Percentiles rank a stretch among this genome's conserved stretches.
Conservation (phyloP, 2,888 invertebrate species). For the Vesta saturnalis region DNA sequence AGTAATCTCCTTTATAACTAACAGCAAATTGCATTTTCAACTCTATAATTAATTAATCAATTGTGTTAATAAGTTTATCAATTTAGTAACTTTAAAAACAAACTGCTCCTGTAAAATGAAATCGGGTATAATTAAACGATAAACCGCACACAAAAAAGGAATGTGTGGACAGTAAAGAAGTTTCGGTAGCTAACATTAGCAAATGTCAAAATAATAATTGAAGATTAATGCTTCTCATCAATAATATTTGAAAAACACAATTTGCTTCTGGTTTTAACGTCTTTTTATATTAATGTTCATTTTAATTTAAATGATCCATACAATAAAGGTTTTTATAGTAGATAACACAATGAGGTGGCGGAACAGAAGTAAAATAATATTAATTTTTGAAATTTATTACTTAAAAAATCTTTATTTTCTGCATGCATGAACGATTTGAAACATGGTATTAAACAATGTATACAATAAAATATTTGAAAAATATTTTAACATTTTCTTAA, state of each 20-base stretch:
- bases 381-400: too few relatives aligned
- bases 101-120: neutral
- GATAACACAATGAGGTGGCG: too few relatives aligned
- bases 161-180: neutral
- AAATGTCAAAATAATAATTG: neutral
- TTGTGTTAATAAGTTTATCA: neutral
- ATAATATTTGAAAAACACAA: neutral
- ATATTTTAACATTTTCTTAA: too few relatives aligned
- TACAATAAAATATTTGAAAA: too few relatives aligned
- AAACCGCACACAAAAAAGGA: neutral
- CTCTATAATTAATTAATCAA: neutral
- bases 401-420: too few relatives aligned
- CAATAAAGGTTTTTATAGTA: neutral
- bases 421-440: too few relatives aligned
- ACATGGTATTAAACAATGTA: too few relatives aligned
- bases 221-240: neutral
- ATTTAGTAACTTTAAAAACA: neutral
- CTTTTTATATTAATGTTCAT: neutral
- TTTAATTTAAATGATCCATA: neutral
- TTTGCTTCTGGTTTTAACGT: neutral
- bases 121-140: neutral
- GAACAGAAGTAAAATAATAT: too few relatives aligned
- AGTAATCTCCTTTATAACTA: neutral
- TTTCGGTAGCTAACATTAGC: neutral
- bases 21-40: neutral